phyloP scores from a whole-genome alignment of 1,140 invertebrate species.

The Ericerus pela region DNA sequence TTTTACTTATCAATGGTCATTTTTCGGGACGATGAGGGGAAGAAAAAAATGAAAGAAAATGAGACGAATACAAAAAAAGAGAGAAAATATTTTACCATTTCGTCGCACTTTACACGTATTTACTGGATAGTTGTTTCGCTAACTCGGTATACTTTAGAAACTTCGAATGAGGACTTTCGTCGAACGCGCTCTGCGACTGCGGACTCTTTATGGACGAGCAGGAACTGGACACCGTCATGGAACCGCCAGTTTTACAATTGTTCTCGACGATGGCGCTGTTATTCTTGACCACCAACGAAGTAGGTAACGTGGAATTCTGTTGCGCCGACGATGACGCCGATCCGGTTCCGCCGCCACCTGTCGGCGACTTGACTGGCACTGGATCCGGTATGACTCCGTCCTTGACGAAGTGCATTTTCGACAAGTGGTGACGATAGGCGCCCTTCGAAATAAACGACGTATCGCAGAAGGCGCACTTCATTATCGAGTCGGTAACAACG shows the following conservation, averaged over 20 bases:
- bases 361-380: conserved; percentile 37
- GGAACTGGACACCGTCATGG: conserved; percentile 25
- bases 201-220: conserved; percentile 34
- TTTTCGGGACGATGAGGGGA: too few relatives aligned
- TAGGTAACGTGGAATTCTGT: conserved; percentile 13
- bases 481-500: conserved; percentile 70
- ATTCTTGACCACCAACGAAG: conserved; percentile 15
- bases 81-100: too few relatives aligned
- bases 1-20: too few relatives aligned
- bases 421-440: conserved; percentile 87
- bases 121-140: conserved; percentile 88
- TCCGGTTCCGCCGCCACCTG: conserved; percentile 27
- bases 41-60: neutral
- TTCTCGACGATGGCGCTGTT: conserved; percentile 24
- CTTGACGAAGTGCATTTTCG: conserved; percentile 93
- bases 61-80: neutral
- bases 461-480: conserved; percentile 93
- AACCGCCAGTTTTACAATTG: conserved; percentile 23
- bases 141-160: conserved; percentile 93
- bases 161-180: conserved; percentile 88
- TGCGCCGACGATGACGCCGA: neutral
- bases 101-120: conserved; percentile 57
- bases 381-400: conserved; percentile 67
- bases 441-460: conserved; percentile 92
- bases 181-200: conserved; percentile 44